Base-by-base conservation (phyloP, 2,888 invertebrate genomes). In the Cantharis rufa region DNA sequence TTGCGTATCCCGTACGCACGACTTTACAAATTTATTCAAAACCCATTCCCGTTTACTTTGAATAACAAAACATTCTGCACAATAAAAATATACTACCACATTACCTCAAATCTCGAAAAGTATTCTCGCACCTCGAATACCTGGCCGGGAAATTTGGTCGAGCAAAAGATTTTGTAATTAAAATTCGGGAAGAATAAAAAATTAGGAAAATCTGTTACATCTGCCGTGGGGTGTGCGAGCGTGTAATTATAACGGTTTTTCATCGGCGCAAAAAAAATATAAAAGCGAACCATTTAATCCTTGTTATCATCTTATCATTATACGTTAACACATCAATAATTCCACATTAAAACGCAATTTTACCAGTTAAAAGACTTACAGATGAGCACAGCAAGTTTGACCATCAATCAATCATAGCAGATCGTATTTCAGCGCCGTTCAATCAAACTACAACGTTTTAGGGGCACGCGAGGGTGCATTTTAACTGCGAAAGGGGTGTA, bases 81-180 rank as follows among this genome's bases (percentile, higher is more conserved):
- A 81, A 81, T 81, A 82, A 82, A 82, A 81, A 78, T 81, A 81
- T 81, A 82, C 78, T 80, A 75, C 81, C 80, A 70, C 79, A 78
- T 81, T 80, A 78, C 75, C 71, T 69, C 62, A 77, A 79, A 78
- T 77, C 76, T 74, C 64, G 3, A 66, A 21, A 66, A 4, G 18
- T 24, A 66, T 66, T n/a, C 18, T 16, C 13, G 1, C 24, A 13
- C 24, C n/a, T 24, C 9, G 64, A 24, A n/a, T 21, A 13, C 11
- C 10, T 27, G 10, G 1, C 24, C 27, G 9, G 1, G 32, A 32
- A 32, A 32, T 13, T 32, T 28, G 28, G 28, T 3, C 28, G 2
- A 28, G 28, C 3, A 27, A 27, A 27, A 27, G 24, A 4, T 11
- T 32, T 28, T 28, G 1, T 48, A 48, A 48, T 48, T 48, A 48